These are phyloP conservation scores for Caradrina clavipalpis DNA, from an alignment of 2,888 invertebrate genomes.

Conservation along the genomic window DNA sequence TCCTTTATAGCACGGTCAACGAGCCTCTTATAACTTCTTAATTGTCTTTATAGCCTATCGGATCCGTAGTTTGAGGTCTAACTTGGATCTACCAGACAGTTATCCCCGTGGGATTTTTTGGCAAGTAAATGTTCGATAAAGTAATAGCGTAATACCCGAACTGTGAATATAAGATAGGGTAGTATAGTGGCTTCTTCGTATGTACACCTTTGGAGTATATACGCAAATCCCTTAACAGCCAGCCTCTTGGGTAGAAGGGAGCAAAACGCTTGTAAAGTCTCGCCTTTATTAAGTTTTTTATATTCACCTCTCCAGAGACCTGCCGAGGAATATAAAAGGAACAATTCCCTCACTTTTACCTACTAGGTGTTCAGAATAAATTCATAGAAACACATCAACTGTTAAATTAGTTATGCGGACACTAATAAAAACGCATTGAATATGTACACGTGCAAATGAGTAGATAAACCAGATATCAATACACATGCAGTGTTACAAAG, in stretches of 20 bases:
- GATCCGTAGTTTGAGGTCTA: constrained; percentile 16
- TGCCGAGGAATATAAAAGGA: constrained; percentile 25
- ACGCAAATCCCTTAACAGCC: constrained; percentile 42
- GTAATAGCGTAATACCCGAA: constrained; percentile 34
- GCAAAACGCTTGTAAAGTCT: constrained; percentile 39
- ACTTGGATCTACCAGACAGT: constrained; percentile 10
- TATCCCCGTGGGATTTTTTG: constrained; percentile 17
- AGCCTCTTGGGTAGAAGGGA: constrained; percentile 25
- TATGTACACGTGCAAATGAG: constrained; percentile 67
- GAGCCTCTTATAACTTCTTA: constrained; percentile 43
- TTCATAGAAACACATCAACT: constrained; percentile 33
- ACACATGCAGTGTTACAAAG: constrained; percentile 50
- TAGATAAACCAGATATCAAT: constrained; percentile 64
- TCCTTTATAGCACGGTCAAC: constrained; percentile 26
- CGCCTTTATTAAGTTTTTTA: constrained; percentile 51
- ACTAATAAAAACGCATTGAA: constrained; percentile 63
- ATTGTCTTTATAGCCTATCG: constrained; percentile 31
- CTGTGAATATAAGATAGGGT: constrained; percentile 20
- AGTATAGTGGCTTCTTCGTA: constrained; percentile 9
- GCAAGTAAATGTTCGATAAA: constrained; percentile 17
- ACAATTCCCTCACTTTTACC: constrained; percentile 19
- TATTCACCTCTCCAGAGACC: constrained; percentile 31
- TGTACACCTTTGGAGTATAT: constrained; percentile 15
- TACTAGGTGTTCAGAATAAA: constrained; percentile 17
- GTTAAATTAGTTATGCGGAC: constrained; percentile 26